Conservation (phyloP, 2,888 invertebrate species). For the Artemia sinica region DNA sequence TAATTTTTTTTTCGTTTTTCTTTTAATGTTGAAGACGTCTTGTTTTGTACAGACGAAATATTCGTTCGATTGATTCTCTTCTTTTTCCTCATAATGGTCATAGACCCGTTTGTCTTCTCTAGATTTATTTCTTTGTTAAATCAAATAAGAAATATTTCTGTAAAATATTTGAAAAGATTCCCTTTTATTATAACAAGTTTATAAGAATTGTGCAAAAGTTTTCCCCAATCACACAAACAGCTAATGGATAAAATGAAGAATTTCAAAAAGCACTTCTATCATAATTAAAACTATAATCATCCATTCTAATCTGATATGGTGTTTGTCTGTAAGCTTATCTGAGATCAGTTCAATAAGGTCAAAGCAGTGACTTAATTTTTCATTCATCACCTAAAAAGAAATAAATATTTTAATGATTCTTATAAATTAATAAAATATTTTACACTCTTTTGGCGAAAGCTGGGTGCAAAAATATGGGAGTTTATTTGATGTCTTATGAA, state of each 20-base stretch:
- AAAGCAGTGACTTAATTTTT: constrained; percentile 81
- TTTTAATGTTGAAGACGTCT: no score
- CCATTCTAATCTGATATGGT: constrained; percentile 85
- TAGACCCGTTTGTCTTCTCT: no score
- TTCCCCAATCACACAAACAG: constrained; percentile 28
- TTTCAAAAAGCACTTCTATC: constrained; percentile 78
- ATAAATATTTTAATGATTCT: constrained; percentile 21
- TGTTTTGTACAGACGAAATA: no score
- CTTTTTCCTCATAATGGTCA: no score
- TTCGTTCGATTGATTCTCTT: no score
- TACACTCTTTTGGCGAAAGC: not conserved
- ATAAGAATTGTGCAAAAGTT: not conserved
- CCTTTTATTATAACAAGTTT: no score
- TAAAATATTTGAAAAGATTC: no score
- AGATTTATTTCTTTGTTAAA: no score
- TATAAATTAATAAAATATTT: constrained; percentile 16
- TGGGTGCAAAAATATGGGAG: constrained; percentile 13
- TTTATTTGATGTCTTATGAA: not conserved
- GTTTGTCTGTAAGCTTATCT: constrained; percentile 73
- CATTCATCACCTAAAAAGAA: constrained; percentile 64
- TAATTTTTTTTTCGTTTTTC: no score
- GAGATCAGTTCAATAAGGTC: constrained; percentile 76
- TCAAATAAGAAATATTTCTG: no score
- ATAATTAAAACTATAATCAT: constrained; percentile 90
- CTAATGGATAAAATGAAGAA: constrained; percentile 53